Evolutionary conservation across 2,888 invertebrate genomes (phyloP), one percentile per base, ranked within the genome.

Genomic region (Drosophila siamana): DNA sequence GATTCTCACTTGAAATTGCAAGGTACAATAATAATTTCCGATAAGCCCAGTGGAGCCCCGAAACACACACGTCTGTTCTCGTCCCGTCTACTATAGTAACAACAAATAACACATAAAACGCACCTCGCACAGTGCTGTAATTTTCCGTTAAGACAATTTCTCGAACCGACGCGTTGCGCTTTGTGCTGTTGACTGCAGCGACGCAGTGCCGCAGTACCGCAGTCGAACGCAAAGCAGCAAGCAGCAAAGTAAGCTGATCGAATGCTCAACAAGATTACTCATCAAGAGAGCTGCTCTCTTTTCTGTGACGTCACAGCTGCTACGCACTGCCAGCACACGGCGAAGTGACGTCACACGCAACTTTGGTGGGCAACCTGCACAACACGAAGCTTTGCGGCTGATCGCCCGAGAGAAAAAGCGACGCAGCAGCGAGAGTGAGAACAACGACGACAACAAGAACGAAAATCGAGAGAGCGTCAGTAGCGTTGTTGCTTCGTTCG

Each of bases 121-220:
- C 24, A 61, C 38, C 48, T 38, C 48, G 50, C 44, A 16, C 38
- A 1, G 4, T 5, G 19, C 47, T 73, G 63, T 65, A 75, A 66
- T 55, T 71, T 80, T 78, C 74, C 84, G 78, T 56, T 73, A 54
- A 46, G 19, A 48, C 56, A n/a, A 78, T 40, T 28, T 61, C 22
- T 40, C 73, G 47, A 80, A 88, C 87, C 87, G 88, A 78, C 82
- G 74, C 86, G 86, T 77, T 86, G 82, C 79, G 88, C 80, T 84
- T 82, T 63, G 55, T 71, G 82, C 75, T 88, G 83, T 78, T 85
- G 80, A 89, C 89, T 90, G 90, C 77, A 68, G 59, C 68, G 43
- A 16, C 63, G 16, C 28, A 40, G 15, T 15, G 11, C 2, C 28
- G 40, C 28, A 40, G 15, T 15, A 7, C 2, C 28, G 40, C 43